Evolutionary conservation across 2,113 vertebrate genomes (phyloP).

Genomic region (Hemiscyllium ocellatum): DNA sequence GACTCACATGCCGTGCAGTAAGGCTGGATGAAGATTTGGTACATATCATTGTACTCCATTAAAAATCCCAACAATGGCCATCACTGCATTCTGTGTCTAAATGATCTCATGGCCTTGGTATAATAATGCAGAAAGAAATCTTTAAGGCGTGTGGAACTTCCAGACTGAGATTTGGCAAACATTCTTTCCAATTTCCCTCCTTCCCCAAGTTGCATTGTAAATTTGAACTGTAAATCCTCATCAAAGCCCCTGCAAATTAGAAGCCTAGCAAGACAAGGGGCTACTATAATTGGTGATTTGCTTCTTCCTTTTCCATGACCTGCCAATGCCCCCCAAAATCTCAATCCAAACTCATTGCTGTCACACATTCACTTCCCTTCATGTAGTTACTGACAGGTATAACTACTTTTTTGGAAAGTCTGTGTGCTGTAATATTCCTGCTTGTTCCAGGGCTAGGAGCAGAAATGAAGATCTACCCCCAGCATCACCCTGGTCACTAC

Average conservation of each 20-base stretch:
- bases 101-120: slow-evolving; percentile 12
- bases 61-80: neutral
- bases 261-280: too few relatives aligned
- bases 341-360: neutral
- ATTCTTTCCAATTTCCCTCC: neutral
- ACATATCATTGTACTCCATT: neutral
- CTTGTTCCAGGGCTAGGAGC: neutral
- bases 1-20: neutral
- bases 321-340: neutral
- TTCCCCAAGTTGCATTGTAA: neutral
- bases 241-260: neutral
- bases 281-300: neutral
- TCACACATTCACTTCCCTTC: neutral
- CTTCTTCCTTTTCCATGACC: neutral
- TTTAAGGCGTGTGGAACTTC: neutral
- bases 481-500: neutral
- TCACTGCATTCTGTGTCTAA: neutral
- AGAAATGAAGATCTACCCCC: too few relatives aligned
- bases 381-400: neutral
- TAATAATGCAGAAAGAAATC: neutral
- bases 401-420: neutral
- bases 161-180: neutral
- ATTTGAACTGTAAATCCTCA: neutral
- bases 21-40: neutral
- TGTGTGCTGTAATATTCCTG: neutral